phyloP scores from a whole-genome alignment of 2,113 vertebrate genomes.

The Myotis brandtii region DNA sequence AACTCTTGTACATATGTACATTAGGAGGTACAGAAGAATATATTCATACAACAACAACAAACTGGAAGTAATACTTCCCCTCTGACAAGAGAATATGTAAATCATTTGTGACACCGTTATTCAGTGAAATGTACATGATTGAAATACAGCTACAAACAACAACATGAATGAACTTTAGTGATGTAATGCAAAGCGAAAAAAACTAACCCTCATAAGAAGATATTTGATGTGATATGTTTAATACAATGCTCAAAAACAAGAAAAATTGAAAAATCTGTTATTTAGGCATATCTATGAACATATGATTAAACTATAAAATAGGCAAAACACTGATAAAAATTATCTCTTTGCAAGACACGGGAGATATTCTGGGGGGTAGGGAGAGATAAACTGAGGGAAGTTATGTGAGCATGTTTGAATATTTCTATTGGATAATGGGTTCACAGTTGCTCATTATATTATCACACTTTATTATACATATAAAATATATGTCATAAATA shows the following conservation, averaged over 20 bases:
- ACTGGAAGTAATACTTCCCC: neutral
- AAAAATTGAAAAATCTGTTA: neutral
- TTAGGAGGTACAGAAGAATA: neutral
- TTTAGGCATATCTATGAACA: neutral
- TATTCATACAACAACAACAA: neutral
- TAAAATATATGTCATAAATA: neutral
- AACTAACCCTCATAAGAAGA: neutral
- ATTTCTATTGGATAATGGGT: neutral
- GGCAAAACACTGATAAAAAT: neutral
- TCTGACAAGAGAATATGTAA: neutral
- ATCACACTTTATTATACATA: neutral
- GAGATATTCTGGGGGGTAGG: rapidly evolving
- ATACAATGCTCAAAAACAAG: neutral
- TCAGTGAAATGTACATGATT: neutral
- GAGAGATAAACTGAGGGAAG: neutral
- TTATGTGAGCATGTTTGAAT: neutral
- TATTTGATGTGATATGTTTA: neutral
- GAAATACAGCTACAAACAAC: neutral
- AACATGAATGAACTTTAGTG: neutral
- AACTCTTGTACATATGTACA: neutral
- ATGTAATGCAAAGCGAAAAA: neutral
- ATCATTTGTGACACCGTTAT: neutral
- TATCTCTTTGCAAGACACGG: neutral
- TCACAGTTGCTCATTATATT: neutral
- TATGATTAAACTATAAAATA: neutral